A percentile compares a stretch with the other conserved stretches of the same genome.
phyloP scores from a whole-genome alignment of 53 echinoderm and acorn worm species.

The Arbacia lixula region DNA sequence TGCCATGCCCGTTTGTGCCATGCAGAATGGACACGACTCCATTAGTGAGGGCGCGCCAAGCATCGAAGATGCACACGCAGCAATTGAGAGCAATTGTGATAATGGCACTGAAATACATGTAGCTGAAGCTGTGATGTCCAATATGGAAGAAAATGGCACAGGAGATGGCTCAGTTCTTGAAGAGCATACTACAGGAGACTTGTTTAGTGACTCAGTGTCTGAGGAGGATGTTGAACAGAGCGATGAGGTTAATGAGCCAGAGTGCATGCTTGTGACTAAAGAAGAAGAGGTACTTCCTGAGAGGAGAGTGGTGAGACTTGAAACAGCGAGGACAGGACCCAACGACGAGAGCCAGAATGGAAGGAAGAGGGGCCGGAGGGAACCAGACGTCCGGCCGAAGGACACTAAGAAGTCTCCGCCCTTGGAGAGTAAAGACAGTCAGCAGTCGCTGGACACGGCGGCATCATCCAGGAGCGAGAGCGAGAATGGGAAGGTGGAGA shows the following conservation, averaged over 20 bases:
- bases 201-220: slow-evolving; percentile 18
- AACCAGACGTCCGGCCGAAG: slow-evolving; percentile 43
- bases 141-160: slow-evolving; percentile 3
- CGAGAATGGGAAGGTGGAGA: slow-evolving; percentile 4
- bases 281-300: neutral
- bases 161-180: no score
- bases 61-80: slow-evolving; percentile 31
- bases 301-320: neutral
- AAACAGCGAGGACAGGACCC: slow-evolving; percentile 9
- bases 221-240: neutral
- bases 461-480: slow-evolving; percentile 29
- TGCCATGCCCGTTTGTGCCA: neutral
- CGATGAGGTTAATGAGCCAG: neutral
- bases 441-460: slow-evolving; percentile 23
- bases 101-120: slow-evolving; percentile 19
- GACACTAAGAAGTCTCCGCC: neutral
- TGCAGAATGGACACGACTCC: neutral
- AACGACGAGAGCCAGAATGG: slow-evolving; percentile 18
- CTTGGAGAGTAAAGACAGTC: slow-evolving; percentile 16
- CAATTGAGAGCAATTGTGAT: neutral
- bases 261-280: slow-evolving; percentile 5
- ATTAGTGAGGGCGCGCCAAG: neutral
- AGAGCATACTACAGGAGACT: slow-evolving; percentile 13
- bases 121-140: neutral
- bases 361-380: slow-evolving; percentile 30